Evolutionary conservation across 2,888 invertebrate species (phyloP).

Genomic region (Hoplodrina ambigua): DNA sequence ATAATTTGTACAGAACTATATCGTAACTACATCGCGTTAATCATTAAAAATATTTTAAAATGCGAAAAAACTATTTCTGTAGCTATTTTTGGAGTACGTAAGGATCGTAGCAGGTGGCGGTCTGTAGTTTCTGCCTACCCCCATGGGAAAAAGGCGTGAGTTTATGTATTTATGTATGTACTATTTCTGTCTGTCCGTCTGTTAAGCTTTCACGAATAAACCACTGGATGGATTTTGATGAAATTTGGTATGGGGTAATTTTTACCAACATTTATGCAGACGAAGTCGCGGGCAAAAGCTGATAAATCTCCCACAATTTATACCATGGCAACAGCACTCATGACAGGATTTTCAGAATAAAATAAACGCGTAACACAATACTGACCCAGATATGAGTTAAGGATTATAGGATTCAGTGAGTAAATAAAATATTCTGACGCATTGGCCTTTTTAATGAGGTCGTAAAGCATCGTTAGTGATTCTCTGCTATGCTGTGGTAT

Average conservation of each 20-base stretch:
- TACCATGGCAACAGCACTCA: constrained; percentile 1
- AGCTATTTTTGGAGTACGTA: no score
- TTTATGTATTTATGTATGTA: no score
- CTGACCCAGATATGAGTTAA: background rate
- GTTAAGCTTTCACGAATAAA: no score
- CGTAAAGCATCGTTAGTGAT: constrained; percentile 70
- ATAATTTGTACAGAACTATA: background rate
- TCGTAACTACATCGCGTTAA: background rate
- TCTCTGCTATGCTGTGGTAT: constrained; percentile 60
- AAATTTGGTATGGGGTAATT: no score
- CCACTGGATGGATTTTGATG: no score
- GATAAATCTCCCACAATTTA: background rate
- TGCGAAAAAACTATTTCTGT: no score
- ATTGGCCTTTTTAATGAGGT: constrained; percentile 78
- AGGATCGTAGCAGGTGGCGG: no score
- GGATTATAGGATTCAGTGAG: constrained; percentile 24
- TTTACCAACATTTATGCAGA: no score
- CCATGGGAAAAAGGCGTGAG: no score
- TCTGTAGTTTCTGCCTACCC: no score
- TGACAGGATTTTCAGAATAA: background rate
- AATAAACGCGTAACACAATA: constrained; percentile 11
- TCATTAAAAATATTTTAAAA: no score
- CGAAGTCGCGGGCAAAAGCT: background rate
- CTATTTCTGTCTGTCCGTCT: no score
- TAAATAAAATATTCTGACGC: constrained; percentile 67